phyloP scores from a whole-genome alignment of 2,888 invertebrate species.

The Drosophila tanythrix region DNA sequence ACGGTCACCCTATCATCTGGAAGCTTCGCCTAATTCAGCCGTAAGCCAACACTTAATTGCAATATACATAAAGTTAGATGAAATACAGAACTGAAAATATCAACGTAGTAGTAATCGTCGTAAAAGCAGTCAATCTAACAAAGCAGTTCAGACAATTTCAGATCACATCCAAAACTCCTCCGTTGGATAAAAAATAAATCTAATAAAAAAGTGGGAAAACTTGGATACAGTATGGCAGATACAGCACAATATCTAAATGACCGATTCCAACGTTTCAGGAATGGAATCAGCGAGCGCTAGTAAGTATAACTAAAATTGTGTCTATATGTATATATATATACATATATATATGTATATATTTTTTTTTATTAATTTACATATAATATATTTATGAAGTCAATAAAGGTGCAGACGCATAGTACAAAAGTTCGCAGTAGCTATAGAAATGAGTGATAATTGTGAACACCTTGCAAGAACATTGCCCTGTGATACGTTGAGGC shows the following conservation, averaged over 20 bases:
- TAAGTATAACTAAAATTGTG: slow-evolving; percentile 71
- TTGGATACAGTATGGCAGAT: slow-evolving; percentile 61
- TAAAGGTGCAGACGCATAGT: slow-evolving; percentile 1
- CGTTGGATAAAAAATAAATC: slow-evolving; percentile 64
- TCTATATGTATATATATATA: slow-evolving; percentile 3
- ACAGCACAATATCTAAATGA: slow-evolving; percentile 62
- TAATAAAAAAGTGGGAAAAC: slow-evolving; percentile 27
- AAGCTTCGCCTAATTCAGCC: slow-evolving; percentile 23
- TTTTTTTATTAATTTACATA: slow-evolving; percentile 16
- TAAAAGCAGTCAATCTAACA: slow-evolving; percentile 42
- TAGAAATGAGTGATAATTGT: background rate
- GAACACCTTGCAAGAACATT: background rate
- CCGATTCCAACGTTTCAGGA: slow-evolving; percentile 79
- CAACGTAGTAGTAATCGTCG: slow-evolving; percentile 57
- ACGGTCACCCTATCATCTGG: slow-evolving; percentile 45
- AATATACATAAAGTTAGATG: slow-evolving; percentile 46
- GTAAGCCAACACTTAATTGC: slow-evolving; percentile 54
- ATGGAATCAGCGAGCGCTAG: slow-evolving; percentile 82
- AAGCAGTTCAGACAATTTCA: slow-evolving; percentile 19
- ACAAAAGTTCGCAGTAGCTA: slow-evolving; percentile 17
- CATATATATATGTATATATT: background rate
- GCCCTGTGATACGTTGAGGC: slow-evolving; percentile 21
- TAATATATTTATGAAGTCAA: background rate
- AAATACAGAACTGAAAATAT: slow-evolving; percentile 39
- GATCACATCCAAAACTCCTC: slow-evolving; percentile 65